Conservation (phyloP, 2,113 vertebrate genomes). For the Suricata suricatta region DNA sequence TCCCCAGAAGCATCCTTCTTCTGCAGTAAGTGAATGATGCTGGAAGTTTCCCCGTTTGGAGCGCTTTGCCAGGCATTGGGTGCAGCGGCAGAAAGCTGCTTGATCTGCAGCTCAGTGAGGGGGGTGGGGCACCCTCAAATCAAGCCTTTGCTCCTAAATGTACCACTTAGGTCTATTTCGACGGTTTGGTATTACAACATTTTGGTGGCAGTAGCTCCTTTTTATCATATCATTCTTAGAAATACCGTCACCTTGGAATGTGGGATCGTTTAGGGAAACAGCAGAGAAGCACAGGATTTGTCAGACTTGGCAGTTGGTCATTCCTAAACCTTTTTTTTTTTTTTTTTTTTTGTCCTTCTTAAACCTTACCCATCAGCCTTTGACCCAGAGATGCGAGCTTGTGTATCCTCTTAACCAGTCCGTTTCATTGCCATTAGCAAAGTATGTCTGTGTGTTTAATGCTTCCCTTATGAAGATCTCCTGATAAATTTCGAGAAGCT, state of each 20-base stretch:
- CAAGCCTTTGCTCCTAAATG: not conserved
- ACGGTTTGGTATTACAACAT: not conserved
- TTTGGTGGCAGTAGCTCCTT: not conserved
- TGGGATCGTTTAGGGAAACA: not conserved
- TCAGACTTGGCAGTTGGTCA: not conserved
- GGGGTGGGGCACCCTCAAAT: not conserved
- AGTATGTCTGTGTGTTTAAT: not conserved
- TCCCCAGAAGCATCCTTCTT: not conserved
- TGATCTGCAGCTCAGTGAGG: not conserved
- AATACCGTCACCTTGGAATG: not conserved
- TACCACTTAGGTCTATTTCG: not conserved
- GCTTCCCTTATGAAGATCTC: not conserved
- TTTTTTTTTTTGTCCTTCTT: too few relatives aligned
- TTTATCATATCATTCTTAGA: not conserved
- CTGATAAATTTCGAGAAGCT: not conserved
- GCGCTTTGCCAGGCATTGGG: not conserved
- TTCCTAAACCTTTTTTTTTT: not conserved
- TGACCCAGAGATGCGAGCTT: not conserved
- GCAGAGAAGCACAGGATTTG: not conserved
- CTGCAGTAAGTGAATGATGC: not conserved
- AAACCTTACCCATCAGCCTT: not conserved
- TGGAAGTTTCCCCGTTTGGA: not conserved
- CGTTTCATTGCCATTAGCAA: rapidly evolving
- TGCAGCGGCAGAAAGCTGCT: not conserved
- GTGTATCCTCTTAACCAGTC: not conserved